Evolutionary conservation across 2,113 vertebrate species (phyloP), one percentile per base, ranked within the genome.

Genomic region (Caranx ignobilis): DNA sequence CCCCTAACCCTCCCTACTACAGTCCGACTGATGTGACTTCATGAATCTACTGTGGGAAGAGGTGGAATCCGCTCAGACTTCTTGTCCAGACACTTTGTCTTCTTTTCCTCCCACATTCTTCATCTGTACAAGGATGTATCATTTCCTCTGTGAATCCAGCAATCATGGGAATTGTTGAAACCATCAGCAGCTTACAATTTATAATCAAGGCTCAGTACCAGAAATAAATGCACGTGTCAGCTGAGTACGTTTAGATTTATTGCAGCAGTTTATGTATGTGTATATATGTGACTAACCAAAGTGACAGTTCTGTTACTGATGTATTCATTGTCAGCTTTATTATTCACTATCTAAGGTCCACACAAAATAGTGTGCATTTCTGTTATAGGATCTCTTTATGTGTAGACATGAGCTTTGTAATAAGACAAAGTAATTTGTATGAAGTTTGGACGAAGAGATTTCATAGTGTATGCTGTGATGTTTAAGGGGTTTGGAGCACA

Each of bases 111-210:
- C 55, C 81, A 82, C 64, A 57, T 88, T 91, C 90, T 90, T 91
- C 90, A 85, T 84, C 84, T 73, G 80, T 64, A 66, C 75, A 83
- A 63, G 64, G 82, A 67, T 3, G 21, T 35, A 69, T 74, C 59
- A 54, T 82, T 88, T 91, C 88, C 87, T 89, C 75, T 78, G 90
- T 77, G 74, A 89, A 90, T 85, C 88, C 92, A 90, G 87, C 82
- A 88, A 82, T 81, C 78, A 77, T 68, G 48, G 74, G 81, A 79
- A 82, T 83, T 75, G 80, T 89, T 88, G 64, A 90, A 87, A 85
- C 81, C 79, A 88, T 69, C 84, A 90, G 78, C 86, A 89, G 70
- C 68, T 92, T 78, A 71, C 67, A 88, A 73, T 57, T 87, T 74
- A 75, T 69, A 88, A 80, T 84, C 72, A 81, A 82, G 65, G 56